Base-by-base conservation (phyloP, 2,797 vertebrate genomes). In the Anabas testudineus region DNA sequence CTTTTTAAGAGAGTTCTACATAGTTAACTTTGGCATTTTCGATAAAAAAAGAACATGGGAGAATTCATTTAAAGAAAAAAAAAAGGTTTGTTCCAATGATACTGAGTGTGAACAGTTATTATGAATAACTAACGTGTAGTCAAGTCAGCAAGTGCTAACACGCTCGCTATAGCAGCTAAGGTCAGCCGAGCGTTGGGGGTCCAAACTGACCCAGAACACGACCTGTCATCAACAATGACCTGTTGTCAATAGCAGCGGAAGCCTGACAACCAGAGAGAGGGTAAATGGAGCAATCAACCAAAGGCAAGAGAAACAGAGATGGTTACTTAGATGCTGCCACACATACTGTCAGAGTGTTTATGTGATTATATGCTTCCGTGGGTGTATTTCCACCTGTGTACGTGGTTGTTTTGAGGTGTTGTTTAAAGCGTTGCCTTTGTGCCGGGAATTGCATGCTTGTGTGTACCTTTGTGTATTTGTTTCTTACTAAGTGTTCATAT, bases 81-180 rank as follows among this genome's bases (percentile, higher is more conserved):
- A 16, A 30, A 3, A 24, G 6, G 51, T 43, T 65, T 43, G 3
- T 39, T 53, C 26, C 26, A 47, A 58, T 30, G 56, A 52, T 56
- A 18, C 10, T 0, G 37, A 43, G 69, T 13, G 4, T 48, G 43
- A 60, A 53, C 22, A 54, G n/a, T 48, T 15, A 34, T 15, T 34
- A 55, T 14, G 19, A 78, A 74, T 62, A 65, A 61, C 60, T 65
- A 67, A 80, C 59, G 26, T 8, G 56, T 68, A 62, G 61, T 45
- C 76, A 30, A 49, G 58, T 65, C 46, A 43, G 34, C 71, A 18
- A 62, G 80, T 19, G 45, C 49, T 10, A 56, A 84, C 84, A 72
- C 30, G 78, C 54, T 73, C 64, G 6, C 1, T 9, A 37, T 54
- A 56, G 53, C 48, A 19, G 45, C 47, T 70, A 62, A 68, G 68